Percentiles rank a stretch among this genome's conserved stretches.
These are phyloP conservation scores for Slavum lentiscoides DNA, from an alignment of 2,888 invertebrate species.

Conservation along the genomic window DNA sequence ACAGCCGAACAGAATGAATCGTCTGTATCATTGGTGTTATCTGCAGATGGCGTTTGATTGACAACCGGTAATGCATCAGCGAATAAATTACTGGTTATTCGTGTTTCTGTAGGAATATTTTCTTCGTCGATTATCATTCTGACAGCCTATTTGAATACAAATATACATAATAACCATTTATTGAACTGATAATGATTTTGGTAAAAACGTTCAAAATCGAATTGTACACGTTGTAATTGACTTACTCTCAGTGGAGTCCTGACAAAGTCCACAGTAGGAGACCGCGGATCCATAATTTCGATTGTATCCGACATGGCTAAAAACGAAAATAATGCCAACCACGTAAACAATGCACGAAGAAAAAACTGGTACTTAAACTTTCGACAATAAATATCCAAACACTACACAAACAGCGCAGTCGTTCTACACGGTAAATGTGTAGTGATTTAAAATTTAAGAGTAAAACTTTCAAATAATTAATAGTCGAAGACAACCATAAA, in stretches of 20 bases:
- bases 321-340: background rate
- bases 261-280: constrained; percentile 21
- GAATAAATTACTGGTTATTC: background rate
- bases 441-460: no score
- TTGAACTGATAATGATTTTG: background rate
- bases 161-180: background rate
- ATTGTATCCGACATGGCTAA: constrained; percentile 21
- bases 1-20: constrained; percentile 43
- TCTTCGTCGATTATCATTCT: constrained; percentile 39
- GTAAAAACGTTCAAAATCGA: background rate
- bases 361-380: background rate
- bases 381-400: background rate
- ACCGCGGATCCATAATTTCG: constrained; percentile 35
- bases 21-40: constrained; percentile 8
- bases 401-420: background rate
- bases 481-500: background rate
- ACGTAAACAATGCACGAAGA: background rate
- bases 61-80: background rate
- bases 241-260: constrained; percentile 45
- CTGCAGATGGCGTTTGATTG: background rate
- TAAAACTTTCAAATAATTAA: background rate
- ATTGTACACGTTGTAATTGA: background rate
- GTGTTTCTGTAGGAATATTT: constrained; percentile 36
- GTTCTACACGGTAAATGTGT: background rate
- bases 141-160: constrained; percentile 4